Conservation (phyloP, 2,888 invertebrate genomes). For the Eupithecia vulgata region DNA sequence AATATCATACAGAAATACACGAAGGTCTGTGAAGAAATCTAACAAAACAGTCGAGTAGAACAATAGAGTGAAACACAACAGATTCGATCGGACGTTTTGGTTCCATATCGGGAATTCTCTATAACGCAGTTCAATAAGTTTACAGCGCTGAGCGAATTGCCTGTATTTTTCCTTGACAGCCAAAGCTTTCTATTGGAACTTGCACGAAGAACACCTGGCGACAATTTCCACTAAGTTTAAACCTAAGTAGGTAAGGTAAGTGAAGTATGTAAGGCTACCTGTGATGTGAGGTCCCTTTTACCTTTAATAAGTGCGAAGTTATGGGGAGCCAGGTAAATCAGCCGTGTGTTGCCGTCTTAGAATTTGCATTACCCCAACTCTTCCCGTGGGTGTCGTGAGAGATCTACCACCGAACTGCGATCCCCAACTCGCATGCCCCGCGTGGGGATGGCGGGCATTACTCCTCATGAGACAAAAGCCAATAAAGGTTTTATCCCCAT, state of each 20-base stretch:
- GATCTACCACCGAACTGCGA: too few species aligned
- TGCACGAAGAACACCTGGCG: constrained; percentile 11
- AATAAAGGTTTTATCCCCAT: too few species aligned
- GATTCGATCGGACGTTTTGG: constrained; percentile 2
- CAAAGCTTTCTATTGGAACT: background rate
- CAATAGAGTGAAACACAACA: constrained; percentile 9
- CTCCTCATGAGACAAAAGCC: too few species aligned
- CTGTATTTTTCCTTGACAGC: constrained; percentile 10
- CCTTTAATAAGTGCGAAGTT: background rate
- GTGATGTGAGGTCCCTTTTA: background rate
- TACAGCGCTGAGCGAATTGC: constrained; percentile 1
- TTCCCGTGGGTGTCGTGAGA: too few species aligned
- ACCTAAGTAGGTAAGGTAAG: background rate
- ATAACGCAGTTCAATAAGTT: constrained; percentile 4
- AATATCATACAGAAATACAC: background rate
- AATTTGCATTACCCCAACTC: too few species aligned
- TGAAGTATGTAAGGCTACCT: background rate
- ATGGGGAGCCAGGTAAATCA: too few species aligned
- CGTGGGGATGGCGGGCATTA: too few species aligned
- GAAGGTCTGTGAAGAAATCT: background rate
- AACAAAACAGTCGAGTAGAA: background rate
- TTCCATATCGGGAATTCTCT: constrained; percentile 13
- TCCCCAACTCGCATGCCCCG: too few species aligned
- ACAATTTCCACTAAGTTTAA: background rate
- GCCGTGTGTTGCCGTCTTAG: too few species aligned